phyloP scores from a whole-genome alignment of 2,888 invertebrate genomes.

The Patella depressa region DNA sequence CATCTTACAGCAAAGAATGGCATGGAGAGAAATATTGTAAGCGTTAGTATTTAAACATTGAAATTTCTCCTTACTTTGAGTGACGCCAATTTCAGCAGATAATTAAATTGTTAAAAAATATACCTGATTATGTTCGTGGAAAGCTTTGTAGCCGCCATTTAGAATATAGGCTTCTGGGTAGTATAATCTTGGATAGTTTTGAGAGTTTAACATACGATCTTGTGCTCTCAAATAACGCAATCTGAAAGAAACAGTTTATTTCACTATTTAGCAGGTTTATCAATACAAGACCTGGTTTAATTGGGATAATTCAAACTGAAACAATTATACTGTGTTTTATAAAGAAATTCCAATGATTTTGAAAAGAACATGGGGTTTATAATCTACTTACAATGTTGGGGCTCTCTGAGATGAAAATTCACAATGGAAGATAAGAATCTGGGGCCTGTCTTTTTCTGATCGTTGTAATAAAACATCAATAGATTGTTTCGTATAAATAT shows the following conservation, averaged over 20 bases:
- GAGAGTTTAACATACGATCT: conserved; percentile 84
- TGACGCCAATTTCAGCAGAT: background rate
- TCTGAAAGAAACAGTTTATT: conserved; percentile 72
- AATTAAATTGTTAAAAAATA: background rate
- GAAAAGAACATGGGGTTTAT: background rate
- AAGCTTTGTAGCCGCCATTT: conserved; percentile 88
- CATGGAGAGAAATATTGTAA: no score
- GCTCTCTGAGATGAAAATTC: conserved; percentile 93
- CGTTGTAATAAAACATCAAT: conserved; percentile 70
- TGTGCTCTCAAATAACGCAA: conserved; percentile 85
- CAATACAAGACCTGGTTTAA: background rate
- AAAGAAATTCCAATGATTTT: background rate
- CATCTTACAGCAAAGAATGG: no score
- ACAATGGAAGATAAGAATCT: conserved; percentile 94
- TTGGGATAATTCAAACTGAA: background rate
- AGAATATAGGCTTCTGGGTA: conserved; percentile 94
- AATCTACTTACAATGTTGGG: conserved; percentile 81
- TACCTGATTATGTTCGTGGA: conserved; percentile 78
- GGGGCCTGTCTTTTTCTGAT: conserved; percentile 71
- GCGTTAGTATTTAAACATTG: background rate
- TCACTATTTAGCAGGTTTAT: no score
- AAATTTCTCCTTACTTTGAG: background rate
- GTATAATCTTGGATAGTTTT: conserved; percentile 85
- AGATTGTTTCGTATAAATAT: conserved; percentile 85
- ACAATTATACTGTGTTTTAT: background rate